Conservation (phyloP, 2,888 invertebrate genomes). For the Agonopterix arenella region DNA sequence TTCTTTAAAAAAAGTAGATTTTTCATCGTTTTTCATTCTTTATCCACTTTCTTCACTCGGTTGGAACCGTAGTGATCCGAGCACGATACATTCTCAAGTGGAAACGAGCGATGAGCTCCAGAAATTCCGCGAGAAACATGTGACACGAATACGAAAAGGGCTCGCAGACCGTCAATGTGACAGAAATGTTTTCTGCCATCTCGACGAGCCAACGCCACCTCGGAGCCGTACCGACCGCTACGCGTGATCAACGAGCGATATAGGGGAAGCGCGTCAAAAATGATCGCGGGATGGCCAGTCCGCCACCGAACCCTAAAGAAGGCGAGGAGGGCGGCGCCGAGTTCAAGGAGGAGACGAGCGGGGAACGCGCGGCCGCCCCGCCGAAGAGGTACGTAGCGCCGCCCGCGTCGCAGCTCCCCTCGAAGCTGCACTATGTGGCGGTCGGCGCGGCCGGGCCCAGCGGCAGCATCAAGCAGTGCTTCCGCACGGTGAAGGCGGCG, state of each 20-base stretch:
- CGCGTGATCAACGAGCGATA: constrained; percentile 62
- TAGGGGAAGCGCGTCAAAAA: constrained; percentile 70
- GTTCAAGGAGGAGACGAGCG: constrained; percentile 62
- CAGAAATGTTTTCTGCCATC: constrained; percentile 77
- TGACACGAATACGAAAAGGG: constrained; percentile 77
- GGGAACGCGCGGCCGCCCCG: constrained; percentile 68
- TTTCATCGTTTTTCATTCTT: constrained; percentile 43
- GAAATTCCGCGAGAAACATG: constrained; percentile 71
- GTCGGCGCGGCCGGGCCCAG: constrained; percentile 65
- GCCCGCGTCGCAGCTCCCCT: constrained; percentile 62
- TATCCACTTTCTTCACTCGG: constrained; percentile 42
- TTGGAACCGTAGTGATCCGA: constrained; percentile 30
- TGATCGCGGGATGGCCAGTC: constrained; percentile 76
- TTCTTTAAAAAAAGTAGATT: constrained; percentile 60
- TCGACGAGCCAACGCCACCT: constrained; percentile 62
- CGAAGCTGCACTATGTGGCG: constrained; percentile 66
- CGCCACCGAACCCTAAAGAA: constrained; percentile 74
- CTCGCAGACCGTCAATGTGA: constrained; percentile 75
- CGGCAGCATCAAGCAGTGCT: constrained; percentile 66
- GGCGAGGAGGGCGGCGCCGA: constrained; percentile 69
- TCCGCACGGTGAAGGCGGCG: constrained; percentile 66
- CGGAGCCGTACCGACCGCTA: constrained; percentile 52
- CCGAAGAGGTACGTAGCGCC: constrained; percentile 71
- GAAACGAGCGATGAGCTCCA: constrained; percentile 35
- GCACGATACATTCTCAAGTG: constrained; percentile 24